Percentiles rank a stretch among this genome's conserved stretches.
Conservation (phyloP, 2,797 vertebrate species). For the Parotocinclus haroldoi region DNA sequence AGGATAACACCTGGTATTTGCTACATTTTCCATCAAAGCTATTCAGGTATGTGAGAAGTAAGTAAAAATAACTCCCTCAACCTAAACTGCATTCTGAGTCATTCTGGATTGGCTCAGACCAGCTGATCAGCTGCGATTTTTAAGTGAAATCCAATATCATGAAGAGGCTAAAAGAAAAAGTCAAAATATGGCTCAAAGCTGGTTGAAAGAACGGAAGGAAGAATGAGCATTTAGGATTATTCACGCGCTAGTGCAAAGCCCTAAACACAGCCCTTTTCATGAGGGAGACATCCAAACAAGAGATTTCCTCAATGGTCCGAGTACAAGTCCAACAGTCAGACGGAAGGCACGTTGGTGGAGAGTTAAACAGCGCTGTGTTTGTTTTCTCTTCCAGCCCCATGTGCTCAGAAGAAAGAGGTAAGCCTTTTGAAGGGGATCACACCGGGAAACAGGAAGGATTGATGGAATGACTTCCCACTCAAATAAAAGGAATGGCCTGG, state of each 20-base stretch:
- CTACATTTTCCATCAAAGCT: too few relatives aligned
- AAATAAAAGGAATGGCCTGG: constrained; percentile 68
- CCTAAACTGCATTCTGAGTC: too few relatives aligned
- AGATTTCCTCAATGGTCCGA: constrained; percentile 12
- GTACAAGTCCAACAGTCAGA: constrained; percentile 52
- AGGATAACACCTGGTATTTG: too few relatives aligned
- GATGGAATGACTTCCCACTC: constrained; percentile 76
- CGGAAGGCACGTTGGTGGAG: constrained; percentile 64
- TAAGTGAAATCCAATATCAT: not conserved
- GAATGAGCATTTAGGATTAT: constrained; percentile 18
- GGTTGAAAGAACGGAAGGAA: not conserved
- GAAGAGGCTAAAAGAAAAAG: not conserved
- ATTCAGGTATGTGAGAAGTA: not conserved
- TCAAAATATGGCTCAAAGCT: not conserved
- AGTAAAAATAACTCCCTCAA: constrained; percentile 6
- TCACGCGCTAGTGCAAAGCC: not conserved
- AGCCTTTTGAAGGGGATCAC: constrained; percentile 68
- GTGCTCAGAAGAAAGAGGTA: constrained; percentile 66
- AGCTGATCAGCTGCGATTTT: too few relatives aligned
- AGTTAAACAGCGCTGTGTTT: constrained; percentile 68
- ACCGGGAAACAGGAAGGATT: constrained; percentile 74
- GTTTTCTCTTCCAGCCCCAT: constrained; percentile 67
- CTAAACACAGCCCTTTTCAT: not conserved
- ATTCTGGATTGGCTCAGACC: too few relatives aligned
- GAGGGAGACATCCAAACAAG: not conserved